Evolutionary conservation across 2,888 invertebrate genomes (phyloP), one percentile per base, ranked within the genome.

Genomic region (Acleris sparsana): DNA sequence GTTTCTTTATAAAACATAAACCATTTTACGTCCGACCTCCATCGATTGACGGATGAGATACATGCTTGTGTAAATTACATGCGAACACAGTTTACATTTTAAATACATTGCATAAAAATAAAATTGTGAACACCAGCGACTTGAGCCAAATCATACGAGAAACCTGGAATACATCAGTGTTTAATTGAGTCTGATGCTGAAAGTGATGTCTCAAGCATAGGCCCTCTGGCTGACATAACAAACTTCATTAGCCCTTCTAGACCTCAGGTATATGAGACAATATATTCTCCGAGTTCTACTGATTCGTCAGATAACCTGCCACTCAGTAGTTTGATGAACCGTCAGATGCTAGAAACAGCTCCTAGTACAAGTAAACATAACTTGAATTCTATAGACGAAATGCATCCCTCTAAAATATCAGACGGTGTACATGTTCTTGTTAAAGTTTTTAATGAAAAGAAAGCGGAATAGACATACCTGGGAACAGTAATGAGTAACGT

Each of bases 31-130:
- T 53, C 2, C 25, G n/a, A 29, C 29, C 44, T 7, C 60, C 52
- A 11, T 52, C 60, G 5, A 25, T 60, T 60, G 52, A 9, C 11
- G 60, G 25, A 22, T 9, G 60, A 60, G 60, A 60, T 0, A 53
- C 52, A 2, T 60, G 60, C 16, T 44, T 60, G 6, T 60, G 60
- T 17, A 60, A 52, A 5, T 25, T 17, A 44, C 60, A 60, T 60
- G 7, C 60, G 1, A 60, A 60, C 5, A 11, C 52, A 13, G 11
- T 11, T 1, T 53, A 52, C 29, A 25, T 60, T 11, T 17, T 52
- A n/a, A 7, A 59, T 20, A 18, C 52, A 13, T 7, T 52, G 6
- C 25, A 52, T 16, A 52, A 52, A 4, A 25, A 25, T 5, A 52
- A 52, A 25, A 20, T 51, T 4, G 13, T 22, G 13, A 22, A 43